phyloP scores from a whole-genome alignment of 64 coral and sea anemone genomes.

The Acropora yongei region DNA sequence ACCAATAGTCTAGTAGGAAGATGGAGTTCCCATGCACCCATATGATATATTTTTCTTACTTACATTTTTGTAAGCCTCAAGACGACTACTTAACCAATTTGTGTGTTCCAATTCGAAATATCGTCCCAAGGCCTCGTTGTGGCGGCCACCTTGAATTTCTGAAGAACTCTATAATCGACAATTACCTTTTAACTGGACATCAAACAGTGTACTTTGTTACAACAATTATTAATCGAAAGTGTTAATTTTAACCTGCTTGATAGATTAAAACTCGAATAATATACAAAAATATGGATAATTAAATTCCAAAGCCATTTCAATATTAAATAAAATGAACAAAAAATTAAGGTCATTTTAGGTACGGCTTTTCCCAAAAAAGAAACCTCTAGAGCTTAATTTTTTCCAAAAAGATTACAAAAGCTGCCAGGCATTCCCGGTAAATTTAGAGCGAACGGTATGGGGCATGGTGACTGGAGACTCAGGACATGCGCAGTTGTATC shows the following conservation, averaged over 20 bases:
- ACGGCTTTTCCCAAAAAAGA: too few relatives aligned
- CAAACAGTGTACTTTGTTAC: too few relatives aligned
- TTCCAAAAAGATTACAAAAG: background rate
- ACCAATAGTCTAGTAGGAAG: background rate
- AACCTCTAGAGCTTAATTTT: background rate
- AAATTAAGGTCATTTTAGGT: too few relatives aligned
- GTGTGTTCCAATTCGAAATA: background rate
- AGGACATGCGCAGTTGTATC: constrained; percentile 23
- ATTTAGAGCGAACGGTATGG: background rate
- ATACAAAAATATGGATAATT: background rate
- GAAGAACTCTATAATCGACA: too few relatives aligned
- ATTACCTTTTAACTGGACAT: too few relatives aligned
- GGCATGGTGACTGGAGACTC: constrained; percentile 44
- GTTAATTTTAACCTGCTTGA: too few relatives aligned
- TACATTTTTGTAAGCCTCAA: background rate
- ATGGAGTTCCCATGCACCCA: background rate
- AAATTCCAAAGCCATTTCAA: too few relatives aligned
- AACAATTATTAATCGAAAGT: too few relatives aligned
- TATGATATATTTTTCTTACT: background rate
- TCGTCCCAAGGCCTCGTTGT: background rate
- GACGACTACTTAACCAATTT: background rate
- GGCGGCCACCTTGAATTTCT: too few relatives aligned
- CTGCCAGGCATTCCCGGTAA: background rate
- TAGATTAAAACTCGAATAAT: too few relatives aligned
- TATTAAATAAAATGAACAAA: too few relatives aligned